phyloP scores from a whole-genome alignment of 2,113 vertebrate species.

The Alethe castanea region DNA sequence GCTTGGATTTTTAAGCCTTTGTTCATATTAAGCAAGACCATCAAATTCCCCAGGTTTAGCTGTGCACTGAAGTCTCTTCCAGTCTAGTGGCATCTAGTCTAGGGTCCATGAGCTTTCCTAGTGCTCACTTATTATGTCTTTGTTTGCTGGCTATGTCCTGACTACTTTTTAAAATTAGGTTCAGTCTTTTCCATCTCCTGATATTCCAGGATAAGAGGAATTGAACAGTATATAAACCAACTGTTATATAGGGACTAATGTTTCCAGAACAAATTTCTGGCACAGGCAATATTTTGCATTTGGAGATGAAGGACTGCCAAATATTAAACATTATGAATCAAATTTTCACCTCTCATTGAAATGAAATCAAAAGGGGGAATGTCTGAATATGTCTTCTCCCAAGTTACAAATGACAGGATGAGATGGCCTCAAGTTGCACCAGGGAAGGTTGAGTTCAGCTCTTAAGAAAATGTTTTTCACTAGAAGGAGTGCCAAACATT shows the following conservation, averaged over 20 bases:
- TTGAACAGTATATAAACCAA: background rate
- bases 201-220: background rate
- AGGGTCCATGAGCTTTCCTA: background rate
- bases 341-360: background rate
- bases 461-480: background rate
- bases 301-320: background rate
- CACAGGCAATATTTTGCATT: background rate
- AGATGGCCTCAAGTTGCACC: background rate
- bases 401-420: background rate
- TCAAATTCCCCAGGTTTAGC: background rate
- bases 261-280: background rate
- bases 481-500: background rate
- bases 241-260: background rate
- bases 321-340: background rate
- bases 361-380: background rate
- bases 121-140: background rate
- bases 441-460: background rate
- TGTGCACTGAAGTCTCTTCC: background rate
- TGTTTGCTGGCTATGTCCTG: background rate
- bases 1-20: background rate
- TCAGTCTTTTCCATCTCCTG: background rate
- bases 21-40: background rate
- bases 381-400: background rate
- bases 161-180: background rate
- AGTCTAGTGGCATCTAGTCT: background rate